Conservation (phyloP, 2,113 vertebrate genomes). For the Lates calcarifer region DNA sequence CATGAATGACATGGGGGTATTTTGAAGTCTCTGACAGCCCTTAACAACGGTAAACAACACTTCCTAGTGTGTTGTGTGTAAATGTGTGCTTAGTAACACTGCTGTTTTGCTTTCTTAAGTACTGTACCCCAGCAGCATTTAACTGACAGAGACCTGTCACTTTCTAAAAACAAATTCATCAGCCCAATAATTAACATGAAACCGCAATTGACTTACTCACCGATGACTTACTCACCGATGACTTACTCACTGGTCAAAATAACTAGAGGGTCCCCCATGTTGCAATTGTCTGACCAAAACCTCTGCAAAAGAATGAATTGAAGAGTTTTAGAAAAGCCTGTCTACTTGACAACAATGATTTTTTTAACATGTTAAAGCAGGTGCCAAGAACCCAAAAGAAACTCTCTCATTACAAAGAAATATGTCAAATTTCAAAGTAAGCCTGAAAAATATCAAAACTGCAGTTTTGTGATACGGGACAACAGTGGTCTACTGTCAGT, state of each 20-base stretch:
- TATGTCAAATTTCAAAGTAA: neutral
- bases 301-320: slow-evolving; percentile 11
- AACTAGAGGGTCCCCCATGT: neutral
- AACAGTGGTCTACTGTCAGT: neutral
- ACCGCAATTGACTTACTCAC: slow-evolving; percentile 29
- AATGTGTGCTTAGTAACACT: slow-evolving; percentile 81
- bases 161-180: slow-evolving; percentile 42
- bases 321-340: slow-evolving; percentile 4
- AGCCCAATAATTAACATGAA: slow-evolving; percentile 33
- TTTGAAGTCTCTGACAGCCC: slow-evolving; percentile 75
- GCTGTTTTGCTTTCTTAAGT: slow-evolving; percentile 82
- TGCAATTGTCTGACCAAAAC: slow-evolving; percentile 31
- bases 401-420: neutral
- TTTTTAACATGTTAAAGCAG: neutral
- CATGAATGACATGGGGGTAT: slow-evolving; percentile 80
- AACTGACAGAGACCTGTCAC: slow-evolving; percentile 71
- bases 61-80: slow-evolving; percentile 75
- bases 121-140: slow-evolving; percentile 81
- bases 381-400: neutral
- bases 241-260: slow-evolving; percentile 9
- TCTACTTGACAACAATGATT: neutral
- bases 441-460: neutral
- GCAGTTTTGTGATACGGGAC: neutral
- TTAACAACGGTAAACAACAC: slow-evolving; percentile 75
- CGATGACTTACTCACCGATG: neutral